Evolutionary conservation across 1,140 invertebrate species (phyloP).

Genomic region (Protaetia brevitarsis): DNA sequence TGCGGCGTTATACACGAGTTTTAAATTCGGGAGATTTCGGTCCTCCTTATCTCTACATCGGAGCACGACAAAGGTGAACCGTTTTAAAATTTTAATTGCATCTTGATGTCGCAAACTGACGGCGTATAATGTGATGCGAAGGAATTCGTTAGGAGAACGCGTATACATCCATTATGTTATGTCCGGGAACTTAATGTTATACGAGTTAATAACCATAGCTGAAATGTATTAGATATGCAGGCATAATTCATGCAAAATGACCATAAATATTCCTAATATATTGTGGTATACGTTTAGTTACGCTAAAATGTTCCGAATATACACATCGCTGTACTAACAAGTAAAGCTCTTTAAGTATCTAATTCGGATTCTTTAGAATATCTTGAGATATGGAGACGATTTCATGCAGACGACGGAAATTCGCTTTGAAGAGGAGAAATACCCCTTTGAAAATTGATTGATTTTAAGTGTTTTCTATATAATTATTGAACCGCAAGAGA

Average conservation of each 20-base stretch:
- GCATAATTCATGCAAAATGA: neutral
- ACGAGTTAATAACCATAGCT: neutral
- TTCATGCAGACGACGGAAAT: no score
- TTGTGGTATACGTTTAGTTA: no score
- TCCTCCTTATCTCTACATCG: neutral
- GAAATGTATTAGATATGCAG: neutral
- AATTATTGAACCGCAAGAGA: no score
- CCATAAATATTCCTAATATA: neutral
- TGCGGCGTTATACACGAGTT: neutral
- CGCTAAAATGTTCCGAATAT: no score
- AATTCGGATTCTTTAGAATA: no score
- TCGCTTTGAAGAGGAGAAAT: no score
- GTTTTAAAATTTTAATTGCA: slow-evolving; percentile 16
- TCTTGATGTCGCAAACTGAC: slow-evolving; percentile 15
- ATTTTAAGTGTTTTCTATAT: no score
- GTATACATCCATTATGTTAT: neutral
- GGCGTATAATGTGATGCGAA: neutral
- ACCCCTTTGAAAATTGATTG: no score
- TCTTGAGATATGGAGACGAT: no score
- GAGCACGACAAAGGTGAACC: neutral
- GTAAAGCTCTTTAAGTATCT: no score
- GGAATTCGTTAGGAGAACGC: neutral
- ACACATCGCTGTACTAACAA: no score
- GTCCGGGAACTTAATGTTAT: neutral
- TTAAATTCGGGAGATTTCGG: slow-evolving; percentile 11